Evolutionary conservation across 2,797 vertebrate species (phyloP), one percentile per base, ranked within the genome.

Genomic region (Pseudochirops cupreus): DNA sequence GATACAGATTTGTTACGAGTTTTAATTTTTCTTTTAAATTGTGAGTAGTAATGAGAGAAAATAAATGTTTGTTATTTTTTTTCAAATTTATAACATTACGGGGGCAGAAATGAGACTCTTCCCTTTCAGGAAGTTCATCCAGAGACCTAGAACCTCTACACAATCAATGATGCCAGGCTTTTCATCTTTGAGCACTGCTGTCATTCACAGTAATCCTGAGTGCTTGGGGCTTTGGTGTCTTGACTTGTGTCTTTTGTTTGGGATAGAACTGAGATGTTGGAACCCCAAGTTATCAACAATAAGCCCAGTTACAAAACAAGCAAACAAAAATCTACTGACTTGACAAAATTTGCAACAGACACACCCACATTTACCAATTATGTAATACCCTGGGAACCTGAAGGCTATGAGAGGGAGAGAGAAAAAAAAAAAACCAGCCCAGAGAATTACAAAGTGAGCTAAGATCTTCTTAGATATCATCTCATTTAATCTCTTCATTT

Each of bases 301-400:
- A 82, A 54, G 93, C 55, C 33, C 92, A 94, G 59, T 93, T 92
- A 92, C 95, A 92, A 97, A 95, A 96, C 94, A 97, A 98, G 96
- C 90, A 94, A 97, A 96, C 91, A 94, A 46, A 94, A 95, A 93
- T 95, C 59, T 94, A 93, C 90, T 95, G 50, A 46, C 74, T 87
- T 87, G 74, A 87, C 74, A 87, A 87, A 87, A 87, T 87, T 87
- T 87, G 74, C 24, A 87, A 4, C 16, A 90, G 95, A 91, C 96
- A 58, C 96, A 91, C 95, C 96, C 92, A 93, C 29, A 90, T 46
- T 91, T 90, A 96, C 54, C 91, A 74, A 53, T 93, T 87, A 87
- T 87, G 74, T 50, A 87, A 87, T 87, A 87, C 74, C 39, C 74
- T 87, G 74, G 39, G 74, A 87, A 87, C 74, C 74, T 87, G 74